Base-by-base conservation (phyloP, 2,113 vertebrate species). In the Leucoraja erinaceus region DNA sequence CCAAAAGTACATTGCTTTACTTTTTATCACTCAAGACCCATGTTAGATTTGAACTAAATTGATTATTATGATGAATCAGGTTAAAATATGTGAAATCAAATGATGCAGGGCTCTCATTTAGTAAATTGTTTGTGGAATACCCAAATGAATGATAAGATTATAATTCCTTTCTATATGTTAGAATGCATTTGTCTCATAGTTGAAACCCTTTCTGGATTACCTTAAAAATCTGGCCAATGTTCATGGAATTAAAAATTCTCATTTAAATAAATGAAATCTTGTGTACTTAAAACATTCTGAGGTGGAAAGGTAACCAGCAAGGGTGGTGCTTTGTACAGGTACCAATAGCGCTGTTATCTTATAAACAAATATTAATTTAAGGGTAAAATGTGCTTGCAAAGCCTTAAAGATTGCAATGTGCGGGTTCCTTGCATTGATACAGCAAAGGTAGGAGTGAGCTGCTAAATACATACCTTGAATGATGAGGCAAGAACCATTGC, bases 1-100 rank as follows among this genome's bases (percentile, higher is more conserved):
- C 54, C 25, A 88, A 88, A 66, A 25, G 20, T 47, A 10, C 33
- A 25, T 72, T 38, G 28, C 31, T 66, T 91, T 38, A 33, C 22
- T 90, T 33, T 68, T 90, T 70, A 25, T 72, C n/a, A 72, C 20
- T 10, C 66, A 12, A 25, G 68, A 28, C 38, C 54, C 72, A 4
- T 91, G 83, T 88, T 88, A 56, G 25, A 68, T 68, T 90, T 74
- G 70, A 33, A 38, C 90, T 91, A 91, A 47, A 47, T 72, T 54
- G 38, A 47, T 90, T 68, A 70, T 68, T 70, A 66, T 91, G 90
- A 91, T 74, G 90, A 20, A 54, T 91, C 38, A 54, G 33, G 72
- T 10, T 47, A 47, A 20, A 70, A 2, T 72, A 22, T 20, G 83
- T 33, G 83, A 91, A 91, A 91, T 70, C 31, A 72, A 25, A 38